Base-by-base conservation (phyloP, 2,888 invertebrate genomes). In the Aspidiotus destructor region DNA sequence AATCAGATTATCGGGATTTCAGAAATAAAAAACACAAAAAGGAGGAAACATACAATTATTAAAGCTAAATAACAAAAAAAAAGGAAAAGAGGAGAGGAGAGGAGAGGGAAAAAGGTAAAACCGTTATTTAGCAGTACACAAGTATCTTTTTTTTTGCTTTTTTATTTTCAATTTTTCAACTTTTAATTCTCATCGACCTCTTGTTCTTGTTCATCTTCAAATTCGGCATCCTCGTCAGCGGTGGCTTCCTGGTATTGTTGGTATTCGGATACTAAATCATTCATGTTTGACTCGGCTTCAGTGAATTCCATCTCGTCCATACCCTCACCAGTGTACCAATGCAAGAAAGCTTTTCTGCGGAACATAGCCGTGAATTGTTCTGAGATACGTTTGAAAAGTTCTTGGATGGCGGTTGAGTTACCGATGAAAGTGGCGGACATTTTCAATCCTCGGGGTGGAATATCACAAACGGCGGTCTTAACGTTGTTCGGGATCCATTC, bases 291-390 rank as follows among this genome's bases (percentile, higher is more conserved):
- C 75, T 86, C 85, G 10, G 86, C 86, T 75, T 86, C 86, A n/a
- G 82, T 83, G 79, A 86, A 86, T 76, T 86, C 86, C 81, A 82
- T 83, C 75, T 86, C 85, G 74, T 86, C 86, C 86, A 86, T 86
- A 71, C 94, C 94, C 80, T 93, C 94, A 73, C 92, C 94, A 60
- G 92, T 94, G 83, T 94, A 95, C 95, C 95, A 95, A 85, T 95
- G 94, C 79, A 95, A 84, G 86, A 95, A 95, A 80, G 95, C 95
- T 81, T 93, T 95, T 71, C 90, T 84, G 68, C 90, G 80, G 81
- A 92, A 92, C 92, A 93, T 93, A 72, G 90, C 90, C 1, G 87
- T 87, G 77, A 91, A 90, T 77, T 90, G 90, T 75, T 90, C 90
- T 0, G 86, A 86, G 75, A 91, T 86, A 71, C 89, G 81, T 76